Percentiles rank a stretch among this genome's conserved stretches.
phyloP scores from a whole-genome alignment of 1,140 invertebrate genomes.

The Harpegnathos saltator region DNA sequence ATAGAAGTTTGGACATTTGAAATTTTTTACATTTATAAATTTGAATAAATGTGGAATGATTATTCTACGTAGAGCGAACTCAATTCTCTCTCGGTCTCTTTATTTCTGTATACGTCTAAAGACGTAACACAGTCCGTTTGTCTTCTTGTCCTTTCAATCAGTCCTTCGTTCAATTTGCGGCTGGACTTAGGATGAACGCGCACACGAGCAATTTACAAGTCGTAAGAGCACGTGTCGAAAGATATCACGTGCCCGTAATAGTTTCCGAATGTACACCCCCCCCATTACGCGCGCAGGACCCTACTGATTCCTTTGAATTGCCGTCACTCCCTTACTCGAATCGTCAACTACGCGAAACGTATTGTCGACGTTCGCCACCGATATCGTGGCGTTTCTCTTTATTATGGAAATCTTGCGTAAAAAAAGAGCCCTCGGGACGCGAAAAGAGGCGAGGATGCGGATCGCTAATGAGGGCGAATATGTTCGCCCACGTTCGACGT shows the following conservation, averaged over 20 bases:
- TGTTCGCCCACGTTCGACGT: not conserved
- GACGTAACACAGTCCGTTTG: not conserved
- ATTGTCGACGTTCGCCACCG: constrained; percentile 27
- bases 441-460: constrained; percentile 19
- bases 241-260: constrained; percentile 36
- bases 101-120: not conserved
- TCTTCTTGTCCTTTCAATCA: not conserved
- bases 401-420: constrained; percentile 47
- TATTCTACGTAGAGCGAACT: not conserved
- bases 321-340: constrained; percentile 6
- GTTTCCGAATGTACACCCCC: constrained; percentile 49
- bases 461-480: constrained; percentile 49
- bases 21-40: not conserved
- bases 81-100: too few species aligned
- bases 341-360: constrained; percentile 32
- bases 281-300: constrained; percentile 24
- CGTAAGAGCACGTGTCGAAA: constrained; percentile 38
- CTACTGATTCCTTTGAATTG: constrained; percentile 16
- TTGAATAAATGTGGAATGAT: not conserved
- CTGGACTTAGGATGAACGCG: constrained; percentile 16
- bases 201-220: constrained; percentile 25
- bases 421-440: constrained; percentile 24
- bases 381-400: constrained; percentile 49
- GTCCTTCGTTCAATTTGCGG: not conserved
- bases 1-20: too few species aligned